A percentile compares a stretch with the other conserved stretches of the same genome.
Conservation (phyloP, 2,888 invertebrate genomes). For the Listrodromus nycthemerus region DNA sequence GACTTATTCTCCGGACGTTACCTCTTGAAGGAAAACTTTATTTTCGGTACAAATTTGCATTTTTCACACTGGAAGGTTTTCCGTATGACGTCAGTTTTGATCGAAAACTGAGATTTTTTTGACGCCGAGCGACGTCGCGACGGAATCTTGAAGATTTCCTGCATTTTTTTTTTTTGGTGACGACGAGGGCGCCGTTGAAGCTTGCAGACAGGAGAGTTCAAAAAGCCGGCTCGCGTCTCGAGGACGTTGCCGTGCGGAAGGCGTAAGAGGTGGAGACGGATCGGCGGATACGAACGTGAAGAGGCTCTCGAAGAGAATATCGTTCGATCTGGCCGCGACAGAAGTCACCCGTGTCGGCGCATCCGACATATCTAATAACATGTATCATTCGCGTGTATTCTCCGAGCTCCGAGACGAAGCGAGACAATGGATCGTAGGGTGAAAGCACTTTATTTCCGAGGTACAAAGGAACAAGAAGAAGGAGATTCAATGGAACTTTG, state of each 20-base stretch:
- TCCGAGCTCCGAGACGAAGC: neutral
- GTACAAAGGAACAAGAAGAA: conserved; percentile 10
- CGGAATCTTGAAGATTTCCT: no score
- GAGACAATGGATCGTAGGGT: conserved; percentile 22
- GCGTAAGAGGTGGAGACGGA: neutral
- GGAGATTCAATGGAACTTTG: conserved; percentile 17
- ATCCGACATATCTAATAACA: conserved; percentile 45
- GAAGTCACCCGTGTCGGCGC: conserved; percentile 45
- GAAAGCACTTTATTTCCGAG: conserved; percentile 12
- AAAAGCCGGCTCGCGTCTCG: neutral
- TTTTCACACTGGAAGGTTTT: no score
- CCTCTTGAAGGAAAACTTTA: no score
- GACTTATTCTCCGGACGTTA: no score
- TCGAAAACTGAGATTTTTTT: no score
- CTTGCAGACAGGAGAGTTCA: conserved; percentile 6
- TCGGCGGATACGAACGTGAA: neutral
- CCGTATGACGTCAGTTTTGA: no score
- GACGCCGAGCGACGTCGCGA: no score
- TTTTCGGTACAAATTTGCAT: no score
- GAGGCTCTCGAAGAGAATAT: conserved; percentile 21
- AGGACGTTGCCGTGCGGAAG: conserved; percentile 4
- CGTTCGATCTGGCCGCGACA: conserved; percentile 45
- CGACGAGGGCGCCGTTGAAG: no score
- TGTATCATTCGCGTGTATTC: conserved; percentile 35
- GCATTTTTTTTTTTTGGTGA: no score